These are phyloP conservation scores for Bubo bubo DNA, from an alignment of 2,113 vertebrate species.

Conservation along the genomic window DNA sequence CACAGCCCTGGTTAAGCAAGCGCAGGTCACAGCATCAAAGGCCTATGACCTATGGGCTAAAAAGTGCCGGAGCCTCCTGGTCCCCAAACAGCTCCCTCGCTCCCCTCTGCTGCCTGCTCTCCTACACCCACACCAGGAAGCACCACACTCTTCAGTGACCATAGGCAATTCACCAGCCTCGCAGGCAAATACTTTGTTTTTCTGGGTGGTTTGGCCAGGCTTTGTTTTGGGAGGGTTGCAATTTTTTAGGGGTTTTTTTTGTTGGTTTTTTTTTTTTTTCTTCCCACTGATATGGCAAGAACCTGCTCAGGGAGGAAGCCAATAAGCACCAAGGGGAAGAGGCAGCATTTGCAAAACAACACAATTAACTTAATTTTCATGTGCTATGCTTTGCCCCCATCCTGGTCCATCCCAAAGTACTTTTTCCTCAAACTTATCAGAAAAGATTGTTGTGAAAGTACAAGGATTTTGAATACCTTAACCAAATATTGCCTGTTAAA, in stretches of 20 bases:
- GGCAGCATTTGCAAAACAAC: background rate
- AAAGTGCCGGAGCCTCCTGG: rapidly evolving
- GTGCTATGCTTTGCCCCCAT: background rate
- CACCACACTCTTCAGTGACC: background rate
- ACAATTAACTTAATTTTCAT: background rate
- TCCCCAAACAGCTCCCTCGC: background rate
- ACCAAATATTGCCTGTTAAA: background rate
- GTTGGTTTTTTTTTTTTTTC: background rate
- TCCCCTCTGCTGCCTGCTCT: too few species aligned
- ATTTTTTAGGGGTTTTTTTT: background rate
- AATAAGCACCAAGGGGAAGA: background rate
- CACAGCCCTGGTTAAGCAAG: background rate
- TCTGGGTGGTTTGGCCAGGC: background rate
- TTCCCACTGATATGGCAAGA: background rate
- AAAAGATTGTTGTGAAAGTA: background rate
- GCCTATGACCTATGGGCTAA: background rate
- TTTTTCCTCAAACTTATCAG: background rate
- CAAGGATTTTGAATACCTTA: background rate
- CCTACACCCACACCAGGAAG: background rate
- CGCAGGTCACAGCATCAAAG: background rate
- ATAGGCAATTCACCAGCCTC: background rate
- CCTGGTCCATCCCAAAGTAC: background rate
- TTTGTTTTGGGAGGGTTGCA: background rate
- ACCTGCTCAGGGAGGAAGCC: background rate
- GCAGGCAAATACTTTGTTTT: background rate